These are phyloP conservation scores for Toxotes jaculatrix DNA, from an alignment of 2,113 vertebrate genomes.

Conservation along the genomic window DNA sequence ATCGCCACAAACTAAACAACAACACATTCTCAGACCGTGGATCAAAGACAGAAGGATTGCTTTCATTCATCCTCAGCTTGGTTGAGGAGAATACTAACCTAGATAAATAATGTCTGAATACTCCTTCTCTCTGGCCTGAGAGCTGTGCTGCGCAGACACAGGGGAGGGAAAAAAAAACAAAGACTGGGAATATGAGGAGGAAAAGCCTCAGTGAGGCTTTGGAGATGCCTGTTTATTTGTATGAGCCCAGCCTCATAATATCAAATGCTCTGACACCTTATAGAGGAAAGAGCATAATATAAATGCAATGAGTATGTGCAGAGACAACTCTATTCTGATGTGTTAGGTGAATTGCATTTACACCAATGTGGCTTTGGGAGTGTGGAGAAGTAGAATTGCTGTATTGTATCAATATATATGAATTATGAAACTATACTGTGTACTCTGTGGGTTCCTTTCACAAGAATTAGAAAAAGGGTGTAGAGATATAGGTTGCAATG, in stretches of 20 bases:
- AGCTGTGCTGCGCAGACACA: slow-evolving; percentile 46
- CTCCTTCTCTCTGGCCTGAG: slow-evolving; percentile 48
- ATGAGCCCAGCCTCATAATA: slow-evolving; percentile 48
- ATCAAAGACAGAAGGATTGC: slow-evolving; percentile 65
- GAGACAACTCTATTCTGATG: slow-evolving; percentile 13
- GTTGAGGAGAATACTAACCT: slow-evolving; percentile 61
- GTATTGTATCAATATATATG: slow-evolving; percentile 33
- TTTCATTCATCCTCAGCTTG: slow-evolving; percentile 66
- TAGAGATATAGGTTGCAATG: neutral
- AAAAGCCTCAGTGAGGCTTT: slow-evolving; percentile 57
- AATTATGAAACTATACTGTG: neutral
- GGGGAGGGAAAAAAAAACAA: slow-evolving; percentile 2
- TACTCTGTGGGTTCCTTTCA: slow-evolving; percentile 1
- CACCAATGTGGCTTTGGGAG: slow-evolving; percentile 36
- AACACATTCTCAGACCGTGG: slow-evolving; percentile 44
- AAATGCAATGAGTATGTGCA: slow-evolving; percentile 53
- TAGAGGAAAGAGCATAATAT: slow-evolving; percentile 40
- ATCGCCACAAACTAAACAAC: slow-evolving; percentile 59
- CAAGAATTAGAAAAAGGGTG: slow-evolving; percentile 2
- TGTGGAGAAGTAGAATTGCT: slow-evolving; percentile 35
- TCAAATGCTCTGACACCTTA: slow-evolving; percentile 56
- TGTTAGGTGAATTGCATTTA: slow-evolving; percentile 40
- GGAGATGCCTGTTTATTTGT: slow-evolving; percentile 46
- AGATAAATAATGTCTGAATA: slow-evolving; percentile 63
- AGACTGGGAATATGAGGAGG: slow-evolving; percentile 52